Percentiles rank a stretch among this genome's conserved stretches.
These are phyloP conservation scores for Eupleurogrammus muticus DNA, from an alignment of 2,797 vertebrate species.

Conservation along the genomic window DNA sequence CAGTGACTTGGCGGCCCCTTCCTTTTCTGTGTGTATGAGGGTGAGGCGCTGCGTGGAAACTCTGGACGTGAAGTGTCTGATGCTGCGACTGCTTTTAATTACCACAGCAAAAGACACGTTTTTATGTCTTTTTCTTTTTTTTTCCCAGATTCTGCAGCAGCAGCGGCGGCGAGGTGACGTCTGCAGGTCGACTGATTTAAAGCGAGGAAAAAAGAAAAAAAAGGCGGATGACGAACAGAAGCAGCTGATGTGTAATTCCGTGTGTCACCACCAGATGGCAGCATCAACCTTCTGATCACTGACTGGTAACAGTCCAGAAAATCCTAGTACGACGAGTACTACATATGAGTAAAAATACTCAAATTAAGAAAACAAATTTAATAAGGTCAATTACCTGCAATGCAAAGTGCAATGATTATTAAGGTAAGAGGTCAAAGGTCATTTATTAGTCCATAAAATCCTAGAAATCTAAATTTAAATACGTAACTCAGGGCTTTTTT, in stretches of 20 bases:
- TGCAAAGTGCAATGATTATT: no score
- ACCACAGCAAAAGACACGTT: no score
- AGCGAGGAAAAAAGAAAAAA: neutral
- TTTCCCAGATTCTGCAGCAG: no score
- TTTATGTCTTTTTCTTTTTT: neutral
- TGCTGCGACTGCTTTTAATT: constrained; percentile 26
- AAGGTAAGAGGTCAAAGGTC: no score
- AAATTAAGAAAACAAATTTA: no score
- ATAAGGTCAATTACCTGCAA: no score
- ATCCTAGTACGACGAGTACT: no score
- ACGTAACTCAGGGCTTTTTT: no score
- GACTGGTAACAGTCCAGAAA: no score
- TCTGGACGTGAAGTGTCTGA: constrained; percentile 18
- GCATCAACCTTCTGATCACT: constrained; percentile 19
- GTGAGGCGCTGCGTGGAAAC: constrained; percentile 30
- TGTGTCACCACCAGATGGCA: constrained; percentile 66
- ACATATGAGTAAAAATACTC: no score
- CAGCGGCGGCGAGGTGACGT: constrained; percentile 1
- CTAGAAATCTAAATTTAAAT: no score
- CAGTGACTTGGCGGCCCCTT: constrained; percentile 19
- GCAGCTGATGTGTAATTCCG: constrained; percentile 22
- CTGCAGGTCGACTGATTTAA: constrained; percentile 20
- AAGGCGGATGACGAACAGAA: neutral
- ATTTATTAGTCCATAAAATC: no score
- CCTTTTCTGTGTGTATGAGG: constrained; percentile 27